Percentiles rank a stretch among this genome's conserved stretches.
Conservation (phyloP, 2,113 vertebrate genomes). For the Dendropsophus ebraccatus region DNA sequence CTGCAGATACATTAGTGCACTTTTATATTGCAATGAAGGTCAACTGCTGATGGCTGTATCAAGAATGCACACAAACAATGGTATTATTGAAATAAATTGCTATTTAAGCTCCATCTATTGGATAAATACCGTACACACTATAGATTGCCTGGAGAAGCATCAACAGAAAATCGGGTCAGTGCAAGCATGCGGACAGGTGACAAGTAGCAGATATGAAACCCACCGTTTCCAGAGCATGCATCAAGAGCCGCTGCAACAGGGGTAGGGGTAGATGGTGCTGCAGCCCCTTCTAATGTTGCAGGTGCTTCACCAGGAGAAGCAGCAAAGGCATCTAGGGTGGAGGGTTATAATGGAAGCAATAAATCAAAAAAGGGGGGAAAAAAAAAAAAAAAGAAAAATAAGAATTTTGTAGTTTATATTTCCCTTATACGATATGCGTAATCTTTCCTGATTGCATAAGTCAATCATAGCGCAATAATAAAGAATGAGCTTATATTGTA, state of each 20-base stretch:
- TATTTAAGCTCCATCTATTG: background rate
- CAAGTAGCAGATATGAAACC: conserved; percentile 78
- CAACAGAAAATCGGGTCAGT: conserved; percentile 61
- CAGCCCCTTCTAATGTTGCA: conserved; percentile 84
- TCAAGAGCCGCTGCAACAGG: conserved; percentile 90
- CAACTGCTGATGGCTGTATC: background rate
- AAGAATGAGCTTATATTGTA: conserved; percentile 73
- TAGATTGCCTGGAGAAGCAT: background rate
- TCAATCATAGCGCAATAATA: conserved; percentile 47
- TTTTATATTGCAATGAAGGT: background rate
- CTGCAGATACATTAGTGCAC: background rate
- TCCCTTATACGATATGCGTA: conserved; percentile 78
- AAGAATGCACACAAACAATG: background rate
- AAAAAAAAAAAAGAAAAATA: conserved; percentile 68
- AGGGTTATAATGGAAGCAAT: conserved; percentile 79
- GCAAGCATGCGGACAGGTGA: conserved; percentile 60
- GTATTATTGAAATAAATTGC: background rate
- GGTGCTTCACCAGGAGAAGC: conserved; percentile 95
- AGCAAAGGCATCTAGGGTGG: conserved; percentile 94
- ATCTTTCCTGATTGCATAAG: background rate
- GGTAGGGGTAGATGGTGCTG: conserved; percentile 81
- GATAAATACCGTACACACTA: background rate
- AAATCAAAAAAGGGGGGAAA: conserved; percentile 73
- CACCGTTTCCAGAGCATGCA: conserved; percentile 98
- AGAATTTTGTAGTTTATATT: conserved; percentile 39